These are phyloP conservation scores for Panurus biarmicus DNA, from an alignment of 2,113 vertebrate species.

Conservation along the genomic window DNA sequence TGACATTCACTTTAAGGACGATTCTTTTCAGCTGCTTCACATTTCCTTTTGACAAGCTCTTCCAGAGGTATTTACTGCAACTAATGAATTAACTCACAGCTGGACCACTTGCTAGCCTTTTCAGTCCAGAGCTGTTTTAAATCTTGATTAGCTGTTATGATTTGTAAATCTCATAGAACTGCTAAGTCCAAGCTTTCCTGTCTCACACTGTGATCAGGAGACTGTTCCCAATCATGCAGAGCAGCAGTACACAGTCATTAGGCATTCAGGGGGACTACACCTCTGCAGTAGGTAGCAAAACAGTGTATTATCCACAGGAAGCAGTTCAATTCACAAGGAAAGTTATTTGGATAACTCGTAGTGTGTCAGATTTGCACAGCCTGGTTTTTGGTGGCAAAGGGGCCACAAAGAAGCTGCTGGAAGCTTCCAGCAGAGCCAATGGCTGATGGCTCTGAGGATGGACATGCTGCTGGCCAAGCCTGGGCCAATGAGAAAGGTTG, in stretches of 20 bases:
- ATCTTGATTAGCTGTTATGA: not conserved
- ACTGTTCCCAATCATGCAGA: not conserved
- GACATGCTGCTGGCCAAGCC: not conserved
- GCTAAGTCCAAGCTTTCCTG: not conserved
- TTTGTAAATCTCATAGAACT: not conserved
- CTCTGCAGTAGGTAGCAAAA: not conserved
- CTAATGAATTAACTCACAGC: constrained; percentile 9
- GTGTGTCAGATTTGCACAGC: not conserved
- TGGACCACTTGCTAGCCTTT: not conserved
- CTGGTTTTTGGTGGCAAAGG: not conserved
- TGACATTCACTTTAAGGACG: not conserved
- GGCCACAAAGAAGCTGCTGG: not conserved
- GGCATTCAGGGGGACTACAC: not conserved
- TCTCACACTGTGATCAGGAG: not conserved
- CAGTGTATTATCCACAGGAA: not conserved
- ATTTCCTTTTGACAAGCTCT: constrained; percentile 15
- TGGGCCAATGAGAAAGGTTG: no score
- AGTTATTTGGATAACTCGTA: not conserved
- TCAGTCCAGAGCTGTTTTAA: not conserved
- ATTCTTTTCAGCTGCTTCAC: constrained; percentile 1
- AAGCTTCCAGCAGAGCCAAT: not conserved
- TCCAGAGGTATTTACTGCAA: not conserved
- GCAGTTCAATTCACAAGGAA: not conserved
- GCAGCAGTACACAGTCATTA: not conserved
- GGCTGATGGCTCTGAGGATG: not conserved